Evolutionary conservation across 2,888 invertebrate genomes (phyloP), one percentile per base, ranked within the genome.

Genomic region (Thyatira batis): DNA sequence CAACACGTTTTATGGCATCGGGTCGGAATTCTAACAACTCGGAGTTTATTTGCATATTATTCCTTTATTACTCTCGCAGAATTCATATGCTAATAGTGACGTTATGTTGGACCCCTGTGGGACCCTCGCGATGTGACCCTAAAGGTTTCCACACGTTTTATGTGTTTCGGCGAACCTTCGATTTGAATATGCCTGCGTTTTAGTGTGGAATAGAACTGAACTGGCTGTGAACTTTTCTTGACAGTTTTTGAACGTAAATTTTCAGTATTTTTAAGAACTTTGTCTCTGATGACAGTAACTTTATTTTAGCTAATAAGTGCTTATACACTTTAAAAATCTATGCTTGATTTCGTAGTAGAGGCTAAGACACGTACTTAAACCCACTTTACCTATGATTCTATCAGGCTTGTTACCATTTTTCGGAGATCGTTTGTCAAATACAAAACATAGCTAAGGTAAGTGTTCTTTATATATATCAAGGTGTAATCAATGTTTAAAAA

Each of bases 31-130:
- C 71, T 64, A 73, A 73, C 74, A 69, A 70, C 71, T 72, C 73
- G 43, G 51, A 48, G 55, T 69, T 68, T 74, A 87, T 88, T 88
- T 86, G 85, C 88, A 88, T 88, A 87, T 88, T 89, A 89, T 87
- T 83, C 84, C 81, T 88, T 87, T 88, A 88, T 87, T 82, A 85
- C 83, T 67, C 74, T 75, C 76, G 71, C 78, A 73, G 84, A 84
- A 87, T 87, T 87, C 86, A 84, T 86, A 86, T 87, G 87, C 68
- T 85, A 87, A 88, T 87, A 74, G 73, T 71, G 67, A 65, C 71
- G 75, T 80, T 83, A 82, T 84, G 82, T 79, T 72, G 73, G 76
- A 70, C 77, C 84, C 85, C 82, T 46, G 13, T 56, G 81, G 84
- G 70, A 71, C 75, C 64, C 64, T 69, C 60, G 56, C 67, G 67